Evolutionary conservation across 2,113 vertebrate species (phyloP).

Genomic region (Antechinus stuartii): DNA sequence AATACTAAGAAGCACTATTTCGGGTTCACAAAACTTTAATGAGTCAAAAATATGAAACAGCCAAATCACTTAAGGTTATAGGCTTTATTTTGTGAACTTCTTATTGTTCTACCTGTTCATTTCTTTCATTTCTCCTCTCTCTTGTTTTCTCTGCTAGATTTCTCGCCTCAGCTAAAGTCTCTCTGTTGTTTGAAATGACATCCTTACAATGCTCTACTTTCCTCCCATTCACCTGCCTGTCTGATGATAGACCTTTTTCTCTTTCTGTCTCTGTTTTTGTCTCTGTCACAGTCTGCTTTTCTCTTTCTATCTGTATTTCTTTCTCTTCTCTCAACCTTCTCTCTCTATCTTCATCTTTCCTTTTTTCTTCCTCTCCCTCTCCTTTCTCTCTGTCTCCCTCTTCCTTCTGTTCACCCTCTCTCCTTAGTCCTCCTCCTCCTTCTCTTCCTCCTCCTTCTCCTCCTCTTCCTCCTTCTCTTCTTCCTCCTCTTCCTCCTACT

Average conservation of each 20-base stretch:
- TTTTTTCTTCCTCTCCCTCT: neutral
- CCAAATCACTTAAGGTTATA: slow-evolving; percentile 78
- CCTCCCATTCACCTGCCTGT: neutral
- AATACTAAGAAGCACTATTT: slow-evolving; percentile 83
- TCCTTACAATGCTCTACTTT: neutral
- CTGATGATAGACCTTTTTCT: slow-evolving; percentile 33
- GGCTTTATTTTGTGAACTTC: slow-evolving; percentile 73
- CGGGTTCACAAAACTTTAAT: slow-evolving; percentile 83
- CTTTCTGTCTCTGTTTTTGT: slow-evolving; percentile 17
- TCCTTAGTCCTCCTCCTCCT: slow-evolving; percentile 13
- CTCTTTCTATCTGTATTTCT: neutral
- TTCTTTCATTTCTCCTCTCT: slow-evolving; percentile 29
- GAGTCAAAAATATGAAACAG: slow-evolving; percentile 84
- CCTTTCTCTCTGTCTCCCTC: neutral
- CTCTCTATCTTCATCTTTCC: neutral
- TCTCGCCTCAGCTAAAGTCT: neutral
- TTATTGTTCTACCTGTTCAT: slow-evolving; percentile 72
- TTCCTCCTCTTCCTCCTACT: slow-evolving; percentile 44
- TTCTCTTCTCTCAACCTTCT: neutral
- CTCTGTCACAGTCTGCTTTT: neutral
- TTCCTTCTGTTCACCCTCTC: neutral
- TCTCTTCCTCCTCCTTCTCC: slow-evolving; percentile 49
- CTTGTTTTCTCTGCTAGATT: slow-evolving; percentile 45
- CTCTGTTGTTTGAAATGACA: neutral
- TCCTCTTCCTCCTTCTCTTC: slow-evolving; percentile 41